These are phyloP conservation scores for Pyralis farinalis DNA, from an alignment of 2,888 invertebrate genomes.

Conservation along the genomic window DNA sequence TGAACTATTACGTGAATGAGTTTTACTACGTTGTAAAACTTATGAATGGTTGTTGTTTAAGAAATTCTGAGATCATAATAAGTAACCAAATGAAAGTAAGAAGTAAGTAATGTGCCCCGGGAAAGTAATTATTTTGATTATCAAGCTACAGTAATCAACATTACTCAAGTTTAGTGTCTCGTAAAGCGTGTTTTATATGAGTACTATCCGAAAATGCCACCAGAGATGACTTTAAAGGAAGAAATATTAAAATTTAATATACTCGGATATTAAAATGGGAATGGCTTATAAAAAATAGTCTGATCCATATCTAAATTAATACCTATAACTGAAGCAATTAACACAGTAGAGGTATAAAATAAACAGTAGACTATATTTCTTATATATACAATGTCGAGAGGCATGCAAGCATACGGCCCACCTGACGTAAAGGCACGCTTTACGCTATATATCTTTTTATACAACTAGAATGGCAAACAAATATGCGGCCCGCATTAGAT, in stretches of 20 bases:
- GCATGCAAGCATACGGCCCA: too few relatives aligned
- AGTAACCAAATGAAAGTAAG: not conserved
- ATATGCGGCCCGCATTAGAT: too few relatives aligned
- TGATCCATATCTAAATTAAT: too few relatives aligned
- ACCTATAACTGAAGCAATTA: too few relatives aligned
- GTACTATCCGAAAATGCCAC: conserved; percentile 11
- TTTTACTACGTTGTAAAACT: conserved; percentile 29
- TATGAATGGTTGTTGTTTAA: conserved; percentile 20
- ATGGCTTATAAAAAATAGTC: too few relatives aligned
- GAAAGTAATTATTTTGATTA: conserved; percentile 10
- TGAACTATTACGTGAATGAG: conserved; percentile 1
- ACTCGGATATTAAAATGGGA: too few relatives aligned
- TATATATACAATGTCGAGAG: too few relatives aligned
- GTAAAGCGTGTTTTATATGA: conserved; percentile 12
- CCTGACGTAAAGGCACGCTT: too few relatives aligned
- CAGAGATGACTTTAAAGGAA: conserved; percentile 7
- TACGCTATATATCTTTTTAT: too few relatives aligned
- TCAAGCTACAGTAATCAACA: conserved; percentile 13
- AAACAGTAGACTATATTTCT: too few relatives aligned
- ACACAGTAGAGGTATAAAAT: too few relatives aligned
- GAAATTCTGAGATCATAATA: not conserved
- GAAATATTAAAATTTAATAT: not conserved
- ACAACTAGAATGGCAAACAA: too few relatives aligned
- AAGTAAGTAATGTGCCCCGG: conserved; percentile 4
- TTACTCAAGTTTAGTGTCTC: conserved; percentile 13